Conservation (phyloP, 2,797 vertebrate genomes). For the Parotocinclus haroldoi region DNA sequence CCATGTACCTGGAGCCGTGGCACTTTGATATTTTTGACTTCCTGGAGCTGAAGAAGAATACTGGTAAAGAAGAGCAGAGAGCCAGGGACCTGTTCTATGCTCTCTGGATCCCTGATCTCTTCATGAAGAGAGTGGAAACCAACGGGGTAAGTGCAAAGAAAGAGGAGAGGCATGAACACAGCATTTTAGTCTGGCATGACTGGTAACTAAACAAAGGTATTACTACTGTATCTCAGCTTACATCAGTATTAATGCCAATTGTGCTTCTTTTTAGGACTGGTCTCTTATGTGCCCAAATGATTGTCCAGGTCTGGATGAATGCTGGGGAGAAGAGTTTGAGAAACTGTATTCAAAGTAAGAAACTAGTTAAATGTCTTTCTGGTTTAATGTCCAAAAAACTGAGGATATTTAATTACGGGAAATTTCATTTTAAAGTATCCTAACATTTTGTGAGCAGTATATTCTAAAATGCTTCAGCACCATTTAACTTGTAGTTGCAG, state of each 20-base stretch:
- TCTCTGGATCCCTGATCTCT: slow-evolving; percentile 96
- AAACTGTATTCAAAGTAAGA: slow-evolving; percentile 83
- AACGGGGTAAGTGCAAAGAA: slow-evolving; percentile 74
- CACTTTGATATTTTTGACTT: slow-evolving; percentile 96
- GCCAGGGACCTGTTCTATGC: slow-evolving; percentile 95
- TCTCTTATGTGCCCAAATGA: slow-evolving; percentile 95
- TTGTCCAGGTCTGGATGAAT: slow-evolving; percentile 90
- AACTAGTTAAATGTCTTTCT: not conserved
- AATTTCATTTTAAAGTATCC: no score
- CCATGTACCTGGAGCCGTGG: slow-evolving; percentile 98
- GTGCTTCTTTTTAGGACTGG: slow-evolving; percentile 76
- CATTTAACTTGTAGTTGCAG: no score
- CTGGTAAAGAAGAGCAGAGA: slow-evolving; percentile 94
- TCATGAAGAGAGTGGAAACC: slow-evolving; percentile 94
- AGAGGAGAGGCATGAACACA: not conserved
- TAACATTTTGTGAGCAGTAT: no score
- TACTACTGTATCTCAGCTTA: not conserved
- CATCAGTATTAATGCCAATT: not conserved
- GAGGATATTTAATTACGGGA: no score
- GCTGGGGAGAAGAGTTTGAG: slow-evolving; percentile 97
- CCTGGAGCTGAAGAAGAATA: slow-evolving; percentile 97
- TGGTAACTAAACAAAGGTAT: no score
- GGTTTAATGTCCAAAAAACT: no score
- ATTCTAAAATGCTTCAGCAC: no score
- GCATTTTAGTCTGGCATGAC: no score